Evolutionary conservation across 2,113 vertebrate genomes (phyloP).

Genomic region (Pogona vitticeps): DNA sequence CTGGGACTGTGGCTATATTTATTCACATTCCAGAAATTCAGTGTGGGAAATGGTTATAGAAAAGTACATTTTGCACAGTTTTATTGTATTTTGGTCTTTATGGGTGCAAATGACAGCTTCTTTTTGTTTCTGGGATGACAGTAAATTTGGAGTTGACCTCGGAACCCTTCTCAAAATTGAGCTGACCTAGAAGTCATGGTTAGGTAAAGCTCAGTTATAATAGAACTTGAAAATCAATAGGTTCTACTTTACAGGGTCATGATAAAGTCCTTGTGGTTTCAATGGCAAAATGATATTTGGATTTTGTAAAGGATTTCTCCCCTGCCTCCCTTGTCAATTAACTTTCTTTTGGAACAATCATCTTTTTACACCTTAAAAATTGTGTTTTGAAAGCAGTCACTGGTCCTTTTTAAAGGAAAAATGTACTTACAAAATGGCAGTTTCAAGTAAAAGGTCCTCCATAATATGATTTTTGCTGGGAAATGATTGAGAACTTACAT

Average conservation of each 20-base stretch:
- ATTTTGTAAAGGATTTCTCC: slow-evolving; percentile 56
- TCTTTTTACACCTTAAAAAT: slow-evolving; percentile 34
- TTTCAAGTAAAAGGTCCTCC: neutral
- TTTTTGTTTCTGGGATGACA: slow-evolving; percentile 56
- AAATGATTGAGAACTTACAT: neutral
- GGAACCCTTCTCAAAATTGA: slow-evolving; percentile 73
- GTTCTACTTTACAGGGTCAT: slow-evolving; percentile 65
- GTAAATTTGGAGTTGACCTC: slow-evolving; percentile 73
- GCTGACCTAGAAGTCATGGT: slow-evolving; percentile 71
- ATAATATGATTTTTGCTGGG: neutral
- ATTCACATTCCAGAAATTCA: neutral
- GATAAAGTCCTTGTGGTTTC: slow-evolving; percentile 69
- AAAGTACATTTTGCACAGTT: neutral
- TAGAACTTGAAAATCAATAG: slow-evolving; percentile 75
- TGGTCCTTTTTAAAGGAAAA: slow-evolving; percentile 23
- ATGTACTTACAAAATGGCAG: slow-evolving; percentile 10
- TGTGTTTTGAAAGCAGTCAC: slow-evolving; percentile 15
- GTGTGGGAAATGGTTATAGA: neutral
- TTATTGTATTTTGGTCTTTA: slow-evolving; percentile 5
- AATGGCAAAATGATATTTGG: slow-evolving; percentile 70
- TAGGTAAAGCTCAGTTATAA: slow-evolving; percentile 73
- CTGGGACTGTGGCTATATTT: neutral
- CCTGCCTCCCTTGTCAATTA: slow-evolving; percentile 57
- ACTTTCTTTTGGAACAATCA: slow-evolving; percentile 47
- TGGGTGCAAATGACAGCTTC: slow-evolving; percentile 26